Percentiles rank a stretch among this genome's conserved stretches.
Conservation (phyloP, 92 coral and sea anemone species). For the Micromussa lordhowensis region DNA sequence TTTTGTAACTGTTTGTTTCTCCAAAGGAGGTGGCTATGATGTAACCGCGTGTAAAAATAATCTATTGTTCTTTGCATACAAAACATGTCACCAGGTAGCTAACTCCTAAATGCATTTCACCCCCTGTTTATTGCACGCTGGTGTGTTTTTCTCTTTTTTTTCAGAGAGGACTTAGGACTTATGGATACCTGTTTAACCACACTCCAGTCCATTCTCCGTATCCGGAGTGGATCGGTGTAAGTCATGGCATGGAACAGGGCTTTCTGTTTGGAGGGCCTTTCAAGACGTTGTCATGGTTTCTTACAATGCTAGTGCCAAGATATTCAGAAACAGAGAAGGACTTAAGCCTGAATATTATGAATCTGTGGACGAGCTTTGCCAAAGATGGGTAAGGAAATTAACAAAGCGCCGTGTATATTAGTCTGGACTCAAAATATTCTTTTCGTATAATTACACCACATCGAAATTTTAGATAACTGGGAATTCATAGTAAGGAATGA, state of each 20-base stretch:
- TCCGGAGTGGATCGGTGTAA: slow-evolving; percentile 36
- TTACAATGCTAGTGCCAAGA: background rate
- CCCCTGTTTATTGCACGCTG: background rate
- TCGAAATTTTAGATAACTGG: background rate
- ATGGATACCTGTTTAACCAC: slow-evolving; percentile 49
- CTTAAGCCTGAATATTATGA: slow-evolving; percentile 56
- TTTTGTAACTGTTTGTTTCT: too few relatives aligned
- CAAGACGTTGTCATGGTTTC: background rate
- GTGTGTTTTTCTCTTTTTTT: background rate
- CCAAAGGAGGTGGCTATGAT: too few relatives aligned
- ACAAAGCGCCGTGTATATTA: background rate
- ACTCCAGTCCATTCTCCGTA: background rate
- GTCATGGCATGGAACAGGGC: slow-evolving; percentile 11
- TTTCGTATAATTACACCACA: too few relatives aligned
- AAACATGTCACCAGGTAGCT: background rate
- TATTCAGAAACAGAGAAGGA: background rate
- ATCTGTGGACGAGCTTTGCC: slow-evolving; percentile 83
- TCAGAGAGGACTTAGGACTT: slow-evolving; percentile 17
- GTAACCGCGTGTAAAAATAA: too few relatives aligned
- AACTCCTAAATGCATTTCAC: background rate
- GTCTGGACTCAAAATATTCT: background rate
- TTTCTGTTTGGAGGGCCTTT: slow-evolving; percentile 13
- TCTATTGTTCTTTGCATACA: background rate
- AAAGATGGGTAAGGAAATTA: slow-evolving; percentile 73
- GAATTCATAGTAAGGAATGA: background rate